phyloP scores from a whole-genome alignment of 2,113 vertebrate genomes.

The Serinus canaria region DNA sequence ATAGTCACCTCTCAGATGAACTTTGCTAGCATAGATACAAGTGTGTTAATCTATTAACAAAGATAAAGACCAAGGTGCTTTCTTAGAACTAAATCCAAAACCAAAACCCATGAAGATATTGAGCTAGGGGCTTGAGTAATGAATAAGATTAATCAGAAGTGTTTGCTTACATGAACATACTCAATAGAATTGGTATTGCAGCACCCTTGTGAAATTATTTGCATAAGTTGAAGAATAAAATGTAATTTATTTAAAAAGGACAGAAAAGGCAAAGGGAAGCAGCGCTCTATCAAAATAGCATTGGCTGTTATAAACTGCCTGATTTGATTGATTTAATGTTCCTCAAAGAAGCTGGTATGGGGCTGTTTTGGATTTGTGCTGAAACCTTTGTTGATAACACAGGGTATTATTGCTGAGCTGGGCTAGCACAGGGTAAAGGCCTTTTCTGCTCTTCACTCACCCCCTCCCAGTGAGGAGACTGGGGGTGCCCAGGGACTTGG shows the following conservation, averaged over 20 bases:
- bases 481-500: neutral
- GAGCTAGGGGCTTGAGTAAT: neutral
- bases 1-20: neutral
- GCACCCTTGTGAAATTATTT: neutral
- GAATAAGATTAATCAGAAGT: neutral
- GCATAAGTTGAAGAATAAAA: neutral
- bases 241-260: neutral
- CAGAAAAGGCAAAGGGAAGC: neutral
- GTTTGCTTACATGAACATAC: neutral
- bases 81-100: neutral
- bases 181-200: neutral
- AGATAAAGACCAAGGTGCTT: neutral
- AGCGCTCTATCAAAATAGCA: neutral
- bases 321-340: neutral
- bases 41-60: neutral
- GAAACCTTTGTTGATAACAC: neutral
- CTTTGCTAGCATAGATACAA: neutral
- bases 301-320: neutral
- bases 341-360: neutral
- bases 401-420: neutral
- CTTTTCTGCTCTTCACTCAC: neutral
- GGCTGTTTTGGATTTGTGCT: neutral
- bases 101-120: neutral
- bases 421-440: neutral
- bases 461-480: accelerated